Base-by-base conservation (phyloP, 2,888 invertebrate species). In the Graphium colonna region DNA sequence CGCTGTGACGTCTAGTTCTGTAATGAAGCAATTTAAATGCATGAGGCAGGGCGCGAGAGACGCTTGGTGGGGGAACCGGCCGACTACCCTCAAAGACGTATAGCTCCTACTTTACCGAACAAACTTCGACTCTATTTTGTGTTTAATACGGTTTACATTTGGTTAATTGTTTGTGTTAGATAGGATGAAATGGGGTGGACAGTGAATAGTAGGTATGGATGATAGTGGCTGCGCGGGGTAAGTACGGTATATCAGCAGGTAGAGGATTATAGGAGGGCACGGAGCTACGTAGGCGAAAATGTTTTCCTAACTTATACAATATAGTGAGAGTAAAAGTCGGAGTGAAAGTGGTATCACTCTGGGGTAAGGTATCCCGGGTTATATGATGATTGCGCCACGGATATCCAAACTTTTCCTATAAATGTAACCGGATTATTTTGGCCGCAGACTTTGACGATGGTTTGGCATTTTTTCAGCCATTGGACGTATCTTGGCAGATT, bases 11-110 rank as follows among this genome's bases (percentile, higher is more conserved):
- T 87, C 87, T 87, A 85, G 82, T 80, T 82, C 85, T 73, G 82
- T 90, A 90, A 90, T 90, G 90, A 90, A 90, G 90, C 90, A 90
- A 90, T 90, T 90, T 90, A 90, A 90, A 90, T 90, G 90, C 90
- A 90, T 90, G 90, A 90, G 88, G 88, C 85, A 89, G 89, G 89
- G 88, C 87, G 84, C 82, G 87, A 83, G 83, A 77, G 78, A 68
- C 74, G 73, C 69, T 73, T 82, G 87, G 87, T 78, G 88, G 88
- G 89, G 87, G 78, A 73, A 77, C 58, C 58, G 55, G 63, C 57
- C 59, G 61, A 61, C 62, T 61, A 56, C 60, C 58, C 5, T 60
- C 57, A 63, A 78, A 68, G 68, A 51, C 71, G 42, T 68, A 85
- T 31, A 74, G 59, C 56, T 43, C 31, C 62, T n/a, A n/a, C n/a